These are phyloP conservation scores for Pentamera pediparva DNA, from an alignment of 53 echinoderm and acorn worm genomes.

Conservation along the genomic window DNA sequence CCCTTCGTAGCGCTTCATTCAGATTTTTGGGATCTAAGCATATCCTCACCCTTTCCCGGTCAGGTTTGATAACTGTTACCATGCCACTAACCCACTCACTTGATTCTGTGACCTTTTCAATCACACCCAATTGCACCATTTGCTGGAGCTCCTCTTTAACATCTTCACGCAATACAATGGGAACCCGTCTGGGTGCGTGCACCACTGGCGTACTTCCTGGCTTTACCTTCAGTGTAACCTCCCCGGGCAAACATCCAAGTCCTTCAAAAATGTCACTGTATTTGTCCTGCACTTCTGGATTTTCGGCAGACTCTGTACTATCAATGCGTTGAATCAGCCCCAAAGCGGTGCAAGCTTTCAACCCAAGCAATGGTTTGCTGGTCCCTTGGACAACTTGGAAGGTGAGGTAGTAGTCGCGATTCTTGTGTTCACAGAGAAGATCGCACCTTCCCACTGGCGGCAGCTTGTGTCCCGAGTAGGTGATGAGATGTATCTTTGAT, in stretches of 20 bases:
- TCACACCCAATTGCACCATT: conserved; percentile 22
- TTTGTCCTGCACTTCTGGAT: background rate
- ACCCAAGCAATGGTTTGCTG: background rate
- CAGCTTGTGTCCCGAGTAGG: conserved; percentile 9
- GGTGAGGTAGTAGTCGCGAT: background rate
- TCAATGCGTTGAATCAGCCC: background rate
- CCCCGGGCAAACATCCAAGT: background rate
- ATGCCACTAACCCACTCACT: conserved; percentile 33
- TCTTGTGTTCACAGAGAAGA: background rate
- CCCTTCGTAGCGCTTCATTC: conserved; percentile 20
- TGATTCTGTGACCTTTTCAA: conserved; percentile 1
- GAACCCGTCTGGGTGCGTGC: background rate
- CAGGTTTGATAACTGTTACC: conserved; percentile 23
- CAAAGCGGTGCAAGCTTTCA: background rate
- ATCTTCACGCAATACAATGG: background rate
- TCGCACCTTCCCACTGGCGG: background rate
- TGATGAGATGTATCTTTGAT: background rate
- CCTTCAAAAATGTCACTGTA: conserved; percentile 13
- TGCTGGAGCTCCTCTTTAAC: conserved; percentile 13
- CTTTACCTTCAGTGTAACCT: background rate
- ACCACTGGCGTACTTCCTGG: background rate
- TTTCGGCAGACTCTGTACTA: background rate
- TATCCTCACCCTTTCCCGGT: conserved; percentile 2
- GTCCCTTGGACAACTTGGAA: conserved; percentile 4
- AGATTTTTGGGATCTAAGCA: conserved; percentile 35